Percentiles rank a stretch among this genome's conserved stretches.
phyloP scores from a whole-genome alignment of 2,113 vertebrate species.

The Gambusia holbrooki region DNA sequence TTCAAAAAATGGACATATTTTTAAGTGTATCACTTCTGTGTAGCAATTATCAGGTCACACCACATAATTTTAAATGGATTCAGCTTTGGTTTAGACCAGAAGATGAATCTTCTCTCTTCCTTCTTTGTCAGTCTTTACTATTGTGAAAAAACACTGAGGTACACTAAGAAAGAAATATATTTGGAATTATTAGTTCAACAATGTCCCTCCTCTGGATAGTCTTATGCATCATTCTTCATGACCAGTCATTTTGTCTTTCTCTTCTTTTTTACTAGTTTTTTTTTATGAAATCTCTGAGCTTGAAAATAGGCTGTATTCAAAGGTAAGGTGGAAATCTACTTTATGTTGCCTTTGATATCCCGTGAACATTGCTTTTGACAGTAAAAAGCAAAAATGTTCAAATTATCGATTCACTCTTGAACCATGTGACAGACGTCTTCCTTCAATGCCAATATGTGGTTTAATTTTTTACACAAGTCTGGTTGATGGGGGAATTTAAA shows the following conservation, averaged over 20 bases:
- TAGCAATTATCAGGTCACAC: no score
- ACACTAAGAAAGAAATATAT: not conserved
- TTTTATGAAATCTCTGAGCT: not conserved
- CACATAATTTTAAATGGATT: no score
- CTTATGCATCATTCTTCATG: not conserved
- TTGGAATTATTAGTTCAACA: no score
- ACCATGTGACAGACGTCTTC: not conserved
- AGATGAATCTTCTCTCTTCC: not conserved
- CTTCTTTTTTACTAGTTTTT: not conserved
- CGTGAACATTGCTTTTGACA: not conserved
- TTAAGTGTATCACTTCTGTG: no score
- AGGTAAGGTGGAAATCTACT: not conserved
- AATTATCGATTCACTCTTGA: not conserved
- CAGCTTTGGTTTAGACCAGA: not conserved
- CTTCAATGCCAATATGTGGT: not conserved
- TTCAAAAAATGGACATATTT: no score
- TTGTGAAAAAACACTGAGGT: not conserved
- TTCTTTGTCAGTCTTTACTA: not conserved
- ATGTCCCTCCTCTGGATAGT: not conserved
- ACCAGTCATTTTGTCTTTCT: not conserved
- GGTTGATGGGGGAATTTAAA: no score
- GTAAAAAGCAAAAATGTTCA: not conserved
- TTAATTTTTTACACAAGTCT: no score
- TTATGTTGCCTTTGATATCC: not conserved
- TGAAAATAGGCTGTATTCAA: not conserved